Evolutionary conservation across 1,140 invertebrate species (phyloP).

Genomic region (Drosophila quadrilineata): DNA sequence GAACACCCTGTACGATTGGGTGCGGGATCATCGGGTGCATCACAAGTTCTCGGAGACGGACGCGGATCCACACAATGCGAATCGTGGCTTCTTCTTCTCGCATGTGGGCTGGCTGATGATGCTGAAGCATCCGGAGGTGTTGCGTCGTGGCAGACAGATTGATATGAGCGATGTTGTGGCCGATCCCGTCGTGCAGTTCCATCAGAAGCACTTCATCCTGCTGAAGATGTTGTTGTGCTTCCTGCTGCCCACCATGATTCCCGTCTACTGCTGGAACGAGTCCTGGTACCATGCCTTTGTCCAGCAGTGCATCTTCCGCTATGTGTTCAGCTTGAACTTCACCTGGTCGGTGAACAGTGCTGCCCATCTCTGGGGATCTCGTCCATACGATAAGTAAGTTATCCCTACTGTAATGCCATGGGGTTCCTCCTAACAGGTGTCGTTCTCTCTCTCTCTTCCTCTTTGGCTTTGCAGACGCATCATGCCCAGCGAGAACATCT

Average conservation of each 20-base stretch:
- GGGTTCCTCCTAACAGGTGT: too few relatives aligned
- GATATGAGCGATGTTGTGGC: constrained; percentile 89
- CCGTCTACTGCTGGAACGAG: constrained; percentile 90
- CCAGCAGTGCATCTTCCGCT: constrained; percentile 87
- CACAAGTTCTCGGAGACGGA: constrained; percentile 95
- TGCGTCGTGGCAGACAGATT: constrained; percentile 86
- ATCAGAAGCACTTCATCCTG: constrained; percentile 88
- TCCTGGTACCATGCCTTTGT: constrained; percentile 84
- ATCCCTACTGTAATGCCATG: background rate
- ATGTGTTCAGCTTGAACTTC: constrained; percentile 88
- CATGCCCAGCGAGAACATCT: constrained; percentile 85
- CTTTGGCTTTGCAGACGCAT: constrained; percentile 85
- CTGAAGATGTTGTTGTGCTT: constrained; percentile 89
- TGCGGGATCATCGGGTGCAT: constrained; percentile 92
- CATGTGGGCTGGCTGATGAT: constrained; percentile 95
- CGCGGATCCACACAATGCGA: constrained; percentile 94
- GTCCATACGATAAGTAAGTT: constrained; percentile 82
- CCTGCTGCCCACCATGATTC: constrained; percentile 88
- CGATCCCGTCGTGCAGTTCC: constrained; percentile 89
- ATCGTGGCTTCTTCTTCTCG: constrained; percentile 95
- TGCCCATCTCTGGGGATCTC: constrained; percentile 76
- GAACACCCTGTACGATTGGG: constrained; percentile 83
- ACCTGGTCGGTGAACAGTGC: constrained; percentile 93
- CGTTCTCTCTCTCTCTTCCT: background rate
- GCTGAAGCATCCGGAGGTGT: constrained; percentile 92